A percentile compares a stretch with the other conserved stretches of the same genome.
Conservation (phyloP, 2,113 vertebrate species). For the Carollia perspicillata region DNA sequence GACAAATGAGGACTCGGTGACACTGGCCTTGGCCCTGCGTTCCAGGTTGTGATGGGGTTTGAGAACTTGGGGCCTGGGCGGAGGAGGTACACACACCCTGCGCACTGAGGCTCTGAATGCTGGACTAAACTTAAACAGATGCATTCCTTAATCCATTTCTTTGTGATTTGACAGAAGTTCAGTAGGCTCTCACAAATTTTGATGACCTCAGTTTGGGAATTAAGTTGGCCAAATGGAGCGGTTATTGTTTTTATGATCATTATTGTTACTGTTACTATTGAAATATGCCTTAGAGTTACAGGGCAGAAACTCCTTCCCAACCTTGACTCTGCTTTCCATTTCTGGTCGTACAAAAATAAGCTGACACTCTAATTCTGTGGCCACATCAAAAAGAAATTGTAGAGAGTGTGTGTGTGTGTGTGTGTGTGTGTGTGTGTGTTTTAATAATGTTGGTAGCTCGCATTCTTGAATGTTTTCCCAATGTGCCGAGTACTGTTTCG, state of each 20-base stretch:
- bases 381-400: not conserved
- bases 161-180: not conserved
- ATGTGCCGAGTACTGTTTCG: constrained; percentile 32
- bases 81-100: not conserved
- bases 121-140: not conserved
- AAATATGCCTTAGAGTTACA: not conserved
- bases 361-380: not conserved
- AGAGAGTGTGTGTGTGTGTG: not conserved
- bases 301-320: not conserved
- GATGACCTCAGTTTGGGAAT: not conserved
- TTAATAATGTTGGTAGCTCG: not conserved
- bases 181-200: not conserved
- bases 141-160: not conserved
- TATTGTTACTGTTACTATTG: too few relatives aligned
- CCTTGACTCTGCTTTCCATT: not conserved
- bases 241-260: not conserved
- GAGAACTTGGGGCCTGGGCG: not conserved
- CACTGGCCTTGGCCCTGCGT: not conserved
- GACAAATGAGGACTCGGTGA: not conserved
- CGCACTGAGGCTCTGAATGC: not conserved
- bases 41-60: too few relatives aligned
- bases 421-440: not conserved
- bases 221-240: not conserved
- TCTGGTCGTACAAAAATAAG: not conserved
- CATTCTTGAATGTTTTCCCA: constrained; percentile 27